Conservation (phyloP, 1,140 invertebrate species). For the Trichomalopsis sarcophagae region DNA sequence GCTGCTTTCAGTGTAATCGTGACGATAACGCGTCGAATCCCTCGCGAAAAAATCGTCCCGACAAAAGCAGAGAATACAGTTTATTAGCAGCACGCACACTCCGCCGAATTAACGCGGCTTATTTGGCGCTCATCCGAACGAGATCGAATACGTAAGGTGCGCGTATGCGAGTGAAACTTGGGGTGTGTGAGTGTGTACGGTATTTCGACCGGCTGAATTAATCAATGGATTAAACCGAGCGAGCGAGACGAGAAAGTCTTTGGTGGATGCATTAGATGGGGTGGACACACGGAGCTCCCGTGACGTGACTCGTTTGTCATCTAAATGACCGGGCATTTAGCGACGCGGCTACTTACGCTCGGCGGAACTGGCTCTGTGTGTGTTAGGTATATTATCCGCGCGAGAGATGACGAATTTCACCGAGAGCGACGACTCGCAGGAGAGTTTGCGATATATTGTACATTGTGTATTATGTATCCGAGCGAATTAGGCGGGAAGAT, state of each 20-base stretch:
- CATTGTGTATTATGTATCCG: not conserved
- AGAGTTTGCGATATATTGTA: not conserved
- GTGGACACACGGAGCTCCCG: slow-evolving; percentile 54
- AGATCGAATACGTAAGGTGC: slow-evolving; percentile 37
- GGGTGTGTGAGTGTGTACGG: slow-evolving; percentile 53
- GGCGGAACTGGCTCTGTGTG: not conserved
- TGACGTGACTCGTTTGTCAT: slow-evolving; percentile 74
- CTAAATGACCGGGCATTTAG: slow-evolving; percentile 72
- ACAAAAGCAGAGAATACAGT: slow-evolving; percentile 17
- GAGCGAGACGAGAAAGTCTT: slow-evolving; percentile 49
- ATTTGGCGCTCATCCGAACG: slow-evolving; percentile 61
- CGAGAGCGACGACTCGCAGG: not conserved
- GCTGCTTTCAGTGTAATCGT: too few relatives aligned
- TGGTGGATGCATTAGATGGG: slow-evolving; percentile 48
- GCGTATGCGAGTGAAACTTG: slow-evolving; percentile 11
- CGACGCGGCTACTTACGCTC: slow-evolving; percentile 38
- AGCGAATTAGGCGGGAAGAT: slow-evolving; percentile 10
- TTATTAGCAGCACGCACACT: slow-evolving; percentile 51
- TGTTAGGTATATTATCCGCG: not conserved
- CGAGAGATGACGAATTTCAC: slow-evolving; percentile 47
- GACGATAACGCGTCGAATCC: not conserved
- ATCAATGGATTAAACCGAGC: slow-evolving; percentile 74
- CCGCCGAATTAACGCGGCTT: slow-evolving; percentile 57
- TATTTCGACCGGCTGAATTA: slow-evolving; percentile 72
- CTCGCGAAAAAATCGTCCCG: slow-evolving; percentile 55